A percentile compares a stretch with the other conserved stretches of the same genome.
phyloP scores from a whole-genome alignment of 2,888 invertebrate species.

The Chrysolina americana region DNA sequence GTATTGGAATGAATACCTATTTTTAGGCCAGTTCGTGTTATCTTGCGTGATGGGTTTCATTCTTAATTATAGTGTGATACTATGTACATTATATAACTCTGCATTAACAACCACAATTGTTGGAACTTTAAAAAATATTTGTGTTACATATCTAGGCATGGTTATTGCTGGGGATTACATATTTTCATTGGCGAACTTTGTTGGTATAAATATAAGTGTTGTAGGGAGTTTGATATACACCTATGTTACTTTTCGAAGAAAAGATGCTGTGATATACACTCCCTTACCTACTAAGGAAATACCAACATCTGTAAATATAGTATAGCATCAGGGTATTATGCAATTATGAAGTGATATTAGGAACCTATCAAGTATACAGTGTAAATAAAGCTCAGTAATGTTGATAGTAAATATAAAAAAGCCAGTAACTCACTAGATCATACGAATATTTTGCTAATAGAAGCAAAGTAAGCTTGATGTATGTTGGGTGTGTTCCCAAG shows the following conservation, averaged over 20 bases:
- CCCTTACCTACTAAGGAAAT: conserved; percentile 60
- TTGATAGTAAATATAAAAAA: too few relatives aligned
- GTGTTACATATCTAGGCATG: conserved; percentile 98
- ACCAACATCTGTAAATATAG: conserved; percentile 66
- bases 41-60: conserved; percentile 98
- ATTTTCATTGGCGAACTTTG: conserved; percentile 94
- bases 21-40: conserved; percentile 85
- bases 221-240: conserved; percentile 89
- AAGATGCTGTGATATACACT: conserved; percentile 68
- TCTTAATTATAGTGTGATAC: conserved; percentile 92
- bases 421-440: not conserved
- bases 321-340: conserved; percentile 63
- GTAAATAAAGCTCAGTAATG: not conserved
- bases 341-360: conserved; percentile 4
- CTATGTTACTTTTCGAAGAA: conserved; percentile 86
- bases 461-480: too few relatives aligned
- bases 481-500: too few relatives aligned
- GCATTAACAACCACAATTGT: conserved; percentile 99
- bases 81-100: conserved; percentile 97
- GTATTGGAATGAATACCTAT: conserved; percentile 83
- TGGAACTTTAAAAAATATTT: conserved; percentile 97
- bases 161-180: conserved; percentile 98
- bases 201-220: conserved; percentile 96
- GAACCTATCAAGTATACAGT: conserved; percentile 6
- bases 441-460: too few relatives aligned